Conservation (phyloP, 2,797 vertebrate genomes). For the Pangasius macronema region DNA sequence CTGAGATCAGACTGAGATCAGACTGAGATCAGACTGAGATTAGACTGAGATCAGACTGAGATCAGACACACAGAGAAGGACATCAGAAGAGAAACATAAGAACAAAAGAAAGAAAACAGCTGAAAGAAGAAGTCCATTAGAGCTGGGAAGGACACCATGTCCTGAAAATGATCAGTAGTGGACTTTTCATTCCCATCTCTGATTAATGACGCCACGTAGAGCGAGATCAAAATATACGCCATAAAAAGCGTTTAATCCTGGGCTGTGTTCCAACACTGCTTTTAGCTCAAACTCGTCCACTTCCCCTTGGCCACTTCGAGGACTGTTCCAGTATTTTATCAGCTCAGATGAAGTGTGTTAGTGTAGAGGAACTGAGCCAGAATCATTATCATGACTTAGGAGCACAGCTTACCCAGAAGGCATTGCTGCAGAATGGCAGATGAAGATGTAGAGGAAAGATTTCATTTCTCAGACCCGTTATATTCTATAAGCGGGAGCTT, state of each 20-base stretch:
- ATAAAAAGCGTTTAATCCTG: not conserved
- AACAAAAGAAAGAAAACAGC: not conserved
- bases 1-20: not conserved
- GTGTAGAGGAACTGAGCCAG: not conserved
- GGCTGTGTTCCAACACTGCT: not conserved
- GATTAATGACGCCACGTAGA: not conserved
- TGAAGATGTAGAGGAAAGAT: not conserved
- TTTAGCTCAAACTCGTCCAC: not conserved
- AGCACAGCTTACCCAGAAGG: not conserved
- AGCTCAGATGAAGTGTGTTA: not conserved
- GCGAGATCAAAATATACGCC: not conserved
- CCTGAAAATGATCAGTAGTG: not conserved
- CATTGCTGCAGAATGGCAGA: not conserved
- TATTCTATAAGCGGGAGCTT: not conserved
- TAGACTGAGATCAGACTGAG: not conserved
- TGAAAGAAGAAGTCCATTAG: not conserved
- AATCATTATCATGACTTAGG: not conserved
- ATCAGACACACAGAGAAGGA: not conserved
- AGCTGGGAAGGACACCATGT: too few relatives aligned
- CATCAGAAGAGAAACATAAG: not conserved
- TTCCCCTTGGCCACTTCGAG: not conserved
- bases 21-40: constrained; percentile 7
- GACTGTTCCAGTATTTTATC: not conserved
- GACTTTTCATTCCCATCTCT: not conserved
- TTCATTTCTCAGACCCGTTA: not conserved